Evolutionary conservation across 2,113 vertebrate species (phyloP), one percentile per base, ranked within the genome.

Genomic region (Excalfactoria chinensis): DNA sequence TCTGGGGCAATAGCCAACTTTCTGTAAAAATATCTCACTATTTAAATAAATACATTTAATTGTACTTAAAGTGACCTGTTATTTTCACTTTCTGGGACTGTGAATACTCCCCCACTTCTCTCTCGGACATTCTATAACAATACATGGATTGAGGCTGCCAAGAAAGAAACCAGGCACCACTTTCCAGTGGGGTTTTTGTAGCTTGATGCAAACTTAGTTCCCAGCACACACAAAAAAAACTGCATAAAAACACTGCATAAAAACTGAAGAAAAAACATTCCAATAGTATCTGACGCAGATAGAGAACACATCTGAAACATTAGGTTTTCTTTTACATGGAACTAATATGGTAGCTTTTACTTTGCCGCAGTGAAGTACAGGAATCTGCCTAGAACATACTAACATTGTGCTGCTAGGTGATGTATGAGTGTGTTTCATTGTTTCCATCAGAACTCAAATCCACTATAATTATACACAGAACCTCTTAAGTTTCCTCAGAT

Each of bases 1-100:
- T 48, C 81, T 86, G 93, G 88, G 91, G 84, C 56, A 96, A 88
- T 4, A 80, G 84, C 84, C 91, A 95, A 92, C 73, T 88, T 91
- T 64, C 79, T 77, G 69, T 60, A 77, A 92, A 92, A 92, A 71
- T 77, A 88, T 41, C 5, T 5, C 64, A 86, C 51, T 56, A 49
- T 81, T 81, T 90, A 90, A 92, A 86, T 84, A 44, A 8, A 20
- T 46, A 72, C 51, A 53, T 53, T 34, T 93, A 60, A 88, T 55
- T 70, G 44, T 63, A 71, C 66, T 81, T 86, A 41, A 88, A 90
- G 92, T 64, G 84, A 88, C 86, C 80, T 64, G 66, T 74, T 90
- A 71, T 30, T 88, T 94, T 92, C 83, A 37, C 69, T 88, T 86
- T 67, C 60, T 88, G 88, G 44, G 76, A 77, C 13, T 80, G 76